Conservation (phyloP, 1,140 invertebrate species). For the Drosophila ercepeae region DNA sequence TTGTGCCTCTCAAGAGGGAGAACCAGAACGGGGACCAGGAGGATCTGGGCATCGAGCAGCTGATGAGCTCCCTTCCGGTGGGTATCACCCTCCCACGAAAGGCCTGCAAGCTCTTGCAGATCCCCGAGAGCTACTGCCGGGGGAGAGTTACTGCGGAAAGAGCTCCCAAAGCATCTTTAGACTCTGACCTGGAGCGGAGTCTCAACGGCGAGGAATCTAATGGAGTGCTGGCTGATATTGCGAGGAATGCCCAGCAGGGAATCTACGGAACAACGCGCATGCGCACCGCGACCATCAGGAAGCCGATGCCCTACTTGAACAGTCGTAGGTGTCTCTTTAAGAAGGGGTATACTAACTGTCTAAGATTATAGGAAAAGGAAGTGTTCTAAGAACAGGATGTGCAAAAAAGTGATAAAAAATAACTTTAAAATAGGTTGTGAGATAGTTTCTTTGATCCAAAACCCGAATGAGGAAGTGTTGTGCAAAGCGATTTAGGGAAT, state of each 20-base stretch:
- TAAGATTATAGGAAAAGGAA: neutral
- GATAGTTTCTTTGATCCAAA: too few relatives aligned
- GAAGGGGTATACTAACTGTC: neutral
- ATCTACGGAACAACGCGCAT: slow-evolving; percentile 79
- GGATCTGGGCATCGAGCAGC: slow-evolving; percentile 59
- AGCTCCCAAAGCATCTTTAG: slow-evolving; percentile 45
- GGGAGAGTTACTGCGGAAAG: neutral
- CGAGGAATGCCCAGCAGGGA: slow-evolving; percentile 51
- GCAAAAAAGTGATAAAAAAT: neutral
- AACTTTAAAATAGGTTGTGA: neutral
- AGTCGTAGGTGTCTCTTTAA: slow-evolving; percentile 69
- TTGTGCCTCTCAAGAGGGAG: slow-evolving; percentile 48
- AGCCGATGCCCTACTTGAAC: slow-evolving; percentile 79
- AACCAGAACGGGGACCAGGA: slow-evolving; percentile 28
- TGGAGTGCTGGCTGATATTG: slow-evolving; percentile 57
- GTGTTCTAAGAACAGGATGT: neutral
- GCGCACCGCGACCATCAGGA: slow-evolving; percentile 77
- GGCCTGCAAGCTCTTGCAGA: slow-evolving; percentile 76
- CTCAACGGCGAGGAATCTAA: slow-evolving; percentile 29
- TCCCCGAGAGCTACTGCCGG: slow-evolving; percentile 69
- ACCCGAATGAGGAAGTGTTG: too few relatives aligned
- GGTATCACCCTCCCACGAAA: slow-evolving; percentile 65
- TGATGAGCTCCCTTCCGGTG: slow-evolving; percentile 70
- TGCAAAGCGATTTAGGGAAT: too few relatives aligned
- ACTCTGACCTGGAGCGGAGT: slow-evolving; percentile 54